Evolutionary conservation across 1,140 invertebrate genomes (phyloP).

Genomic region (Apis dorsata): DNA sequence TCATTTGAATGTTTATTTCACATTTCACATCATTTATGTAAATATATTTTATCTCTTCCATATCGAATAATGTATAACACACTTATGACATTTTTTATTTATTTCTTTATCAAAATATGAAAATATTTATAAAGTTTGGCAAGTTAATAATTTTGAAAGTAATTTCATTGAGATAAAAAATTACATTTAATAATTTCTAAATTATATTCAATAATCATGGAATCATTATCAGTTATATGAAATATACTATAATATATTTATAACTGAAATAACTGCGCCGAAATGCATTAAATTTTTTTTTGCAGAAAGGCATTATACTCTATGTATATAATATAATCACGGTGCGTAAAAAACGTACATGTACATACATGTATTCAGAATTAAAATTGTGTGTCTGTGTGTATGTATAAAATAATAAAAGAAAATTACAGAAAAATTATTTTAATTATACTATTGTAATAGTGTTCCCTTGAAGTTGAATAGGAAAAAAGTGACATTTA

Average conservation of each 20-base stretch:
- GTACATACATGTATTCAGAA: conserved; percentile 47
- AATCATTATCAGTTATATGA: conserved; percentile 29
- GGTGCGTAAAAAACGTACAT: conserved; percentile 47
- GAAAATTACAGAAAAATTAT: conserved; percentile 28
- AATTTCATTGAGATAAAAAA: background rate
- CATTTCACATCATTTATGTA: conserved; percentile 17
- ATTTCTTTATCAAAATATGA: conserved; percentile 4
- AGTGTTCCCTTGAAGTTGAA: conserved; percentile 15
- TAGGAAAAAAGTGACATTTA: conserved; percentile 11
- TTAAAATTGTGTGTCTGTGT: conserved; percentile 47
- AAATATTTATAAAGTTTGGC: conserved; percentile 38
- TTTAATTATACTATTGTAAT: conserved; percentile 46
- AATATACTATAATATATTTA: conserved; percentile 34
- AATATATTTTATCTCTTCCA: conserved; percentile 31
- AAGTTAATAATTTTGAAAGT: conserved; percentile 40
- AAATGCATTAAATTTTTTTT: conserved; percentile 41
- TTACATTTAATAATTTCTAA: conserved; percentile 26
- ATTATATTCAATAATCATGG: conserved; percentile 30
- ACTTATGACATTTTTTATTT: background rate
- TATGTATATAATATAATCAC: conserved; percentile 48
- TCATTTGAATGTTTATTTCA: conserved; percentile 37
- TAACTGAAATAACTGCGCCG: conserved; percentile 33
- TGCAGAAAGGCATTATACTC: conserved; percentile 32
- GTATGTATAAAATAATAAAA: conserved; percentile 54
- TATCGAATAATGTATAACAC: conserved; percentile 17